These are phyloP conservation scores for Tachina lurida DNA, from an alignment of 2,888 invertebrate genomes.

Conservation along the genomic window DNA sequence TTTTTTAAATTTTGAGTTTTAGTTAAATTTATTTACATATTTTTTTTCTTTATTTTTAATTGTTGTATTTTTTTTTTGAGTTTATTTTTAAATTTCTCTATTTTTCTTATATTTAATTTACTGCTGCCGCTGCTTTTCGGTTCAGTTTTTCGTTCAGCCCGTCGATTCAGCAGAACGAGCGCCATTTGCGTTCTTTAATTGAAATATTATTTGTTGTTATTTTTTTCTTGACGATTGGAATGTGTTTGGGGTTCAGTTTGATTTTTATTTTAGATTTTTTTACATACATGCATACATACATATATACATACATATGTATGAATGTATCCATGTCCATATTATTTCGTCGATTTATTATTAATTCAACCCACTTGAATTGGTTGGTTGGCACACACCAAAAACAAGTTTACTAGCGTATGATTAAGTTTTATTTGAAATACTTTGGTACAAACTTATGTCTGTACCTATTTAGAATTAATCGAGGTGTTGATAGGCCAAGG, in stretches of 20 bases:
- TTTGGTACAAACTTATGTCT: neutral
- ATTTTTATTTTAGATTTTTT: slow-evolving; percentile 41
- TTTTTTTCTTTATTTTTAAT: neutral
- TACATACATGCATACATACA: no score
- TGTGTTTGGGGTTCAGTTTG: slow-evolving; percentile 57
- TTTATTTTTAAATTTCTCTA: slow-evolving; percentile 47
- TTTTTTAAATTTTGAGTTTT: slow-evolving; percentile 19
- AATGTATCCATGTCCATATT: neutral
- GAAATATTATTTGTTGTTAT: neutral
- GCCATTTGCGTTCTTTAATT: slow-evolving; percentile 57
- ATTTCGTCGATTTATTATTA: slow-evolving; percentile 31
- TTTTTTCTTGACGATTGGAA: slow-evolving; percentile 55
- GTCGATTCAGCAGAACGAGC: slow-evolving; percentile 42
- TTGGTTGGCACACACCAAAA: slow-evolving; percentile 7
- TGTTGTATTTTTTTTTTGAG: slow-evolving; percentile 22
- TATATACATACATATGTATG: no score
- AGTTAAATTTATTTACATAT: slow-evolving; percentile 7
- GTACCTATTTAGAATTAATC: neutral
- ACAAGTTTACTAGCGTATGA: slow-evolving; percentile 17
- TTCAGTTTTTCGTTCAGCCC: slow-evolving; percentile 16
- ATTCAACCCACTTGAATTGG: slow-evolving; percentile 56
- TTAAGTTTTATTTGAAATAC: slow-evolving; percentile 3
- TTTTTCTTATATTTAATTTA: slow-evolving; percentile 5
- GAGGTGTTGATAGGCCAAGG: slow-evolving; percentile 11
- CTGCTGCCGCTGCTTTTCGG: slow-evolving; percentile 15